Evolutionary conservation across 1,140 invertebrate genomes (phyloP), one percentile per base, ranked within the genome.

Genomic region (Aphelinus atriplicis): DNA sequence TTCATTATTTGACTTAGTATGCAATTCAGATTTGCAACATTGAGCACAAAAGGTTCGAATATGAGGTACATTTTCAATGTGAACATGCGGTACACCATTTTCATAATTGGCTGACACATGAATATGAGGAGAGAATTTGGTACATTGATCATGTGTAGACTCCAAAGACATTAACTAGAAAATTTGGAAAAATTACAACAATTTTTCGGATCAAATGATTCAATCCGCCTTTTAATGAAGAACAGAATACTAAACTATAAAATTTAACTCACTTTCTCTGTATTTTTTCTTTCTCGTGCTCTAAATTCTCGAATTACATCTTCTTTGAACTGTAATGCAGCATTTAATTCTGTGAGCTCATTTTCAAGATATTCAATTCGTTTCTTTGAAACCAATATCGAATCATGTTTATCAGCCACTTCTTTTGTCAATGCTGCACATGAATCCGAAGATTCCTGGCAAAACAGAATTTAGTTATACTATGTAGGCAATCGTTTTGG

Each of bases 221-320:
- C 0, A 53, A 4, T 53, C 51, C 4, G 51, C 51, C 9, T 53
- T 53, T 53, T 53, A 53, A 53, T 53, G 51, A 53, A 6, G 51
- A 53, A 53, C 4, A 60, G 4, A 60, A 60, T 60, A 60, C 4
- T 5, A 60, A 60, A 60, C 5, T 60, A 60, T n/a, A 55, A 55
- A 60, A n/a, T 60, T 60, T 4, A 60, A 63, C 6, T 47, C 45
- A 63, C 61, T 42, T 55, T 66, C 51, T 55, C 3, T 51, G 10
- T 51, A 10, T 74, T 26, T 77, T 82, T 77, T 77, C 88, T 89
- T 3, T 89, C 76, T 79, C 89, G 85, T 78, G 89, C 89, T 42
- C 89, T 81, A 81, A 91, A 80, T 77, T 90, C 86, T 77, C 87
- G 89, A 67, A 90, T 90, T 63, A 90, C 86, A 66, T 89, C 87